Conservation (phyloP, 1,140 invertebrate species). For the Eciton burchellii region DNA sequence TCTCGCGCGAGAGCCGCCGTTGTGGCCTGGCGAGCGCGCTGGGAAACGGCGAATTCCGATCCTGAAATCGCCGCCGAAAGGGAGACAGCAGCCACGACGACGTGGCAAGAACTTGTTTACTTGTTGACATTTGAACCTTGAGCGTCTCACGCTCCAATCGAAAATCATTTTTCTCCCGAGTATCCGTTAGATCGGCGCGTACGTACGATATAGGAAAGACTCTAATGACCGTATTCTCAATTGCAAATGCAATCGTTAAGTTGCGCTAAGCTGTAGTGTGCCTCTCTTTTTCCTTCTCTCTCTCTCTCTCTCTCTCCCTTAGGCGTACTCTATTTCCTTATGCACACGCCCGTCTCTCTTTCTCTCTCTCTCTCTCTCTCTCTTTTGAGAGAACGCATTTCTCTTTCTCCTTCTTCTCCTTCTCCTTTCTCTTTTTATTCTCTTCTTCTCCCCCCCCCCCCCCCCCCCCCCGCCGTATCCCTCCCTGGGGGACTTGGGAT, state of each 20-base stretch:
- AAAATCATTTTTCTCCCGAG: neutral
- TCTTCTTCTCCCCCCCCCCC: no score
- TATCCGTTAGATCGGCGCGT: neutral
- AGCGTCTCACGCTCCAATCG: neutral
- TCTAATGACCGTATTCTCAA: neutral
- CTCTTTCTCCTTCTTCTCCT: no score
- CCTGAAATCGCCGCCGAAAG: neutral
- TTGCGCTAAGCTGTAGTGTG: neutral
- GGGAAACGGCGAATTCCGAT: slow-evolving; percentile 17
- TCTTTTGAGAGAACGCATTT: no score
- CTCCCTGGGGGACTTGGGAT: no score
- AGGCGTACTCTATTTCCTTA: neutral
- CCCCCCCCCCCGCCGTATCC: no score
- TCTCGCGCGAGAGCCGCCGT: slow-evolving; percentile 38
- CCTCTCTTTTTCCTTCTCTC: neutral
- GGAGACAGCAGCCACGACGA: neutral
- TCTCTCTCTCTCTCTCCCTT: no score
- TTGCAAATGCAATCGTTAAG: neutral
- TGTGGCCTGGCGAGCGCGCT: neutral
- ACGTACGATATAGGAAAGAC: slow-evolving; percentile 5
- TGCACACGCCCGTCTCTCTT: neutral
- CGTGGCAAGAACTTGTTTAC: neutral
- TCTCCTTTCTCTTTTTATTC: no score
- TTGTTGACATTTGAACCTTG: neutral
- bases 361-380: no score